These are phyloP conservation scores for Nycticorax nycticorax DNA, from an alignment of 2,113 vertebrate species.

Conservation along the genomic window DNA sequence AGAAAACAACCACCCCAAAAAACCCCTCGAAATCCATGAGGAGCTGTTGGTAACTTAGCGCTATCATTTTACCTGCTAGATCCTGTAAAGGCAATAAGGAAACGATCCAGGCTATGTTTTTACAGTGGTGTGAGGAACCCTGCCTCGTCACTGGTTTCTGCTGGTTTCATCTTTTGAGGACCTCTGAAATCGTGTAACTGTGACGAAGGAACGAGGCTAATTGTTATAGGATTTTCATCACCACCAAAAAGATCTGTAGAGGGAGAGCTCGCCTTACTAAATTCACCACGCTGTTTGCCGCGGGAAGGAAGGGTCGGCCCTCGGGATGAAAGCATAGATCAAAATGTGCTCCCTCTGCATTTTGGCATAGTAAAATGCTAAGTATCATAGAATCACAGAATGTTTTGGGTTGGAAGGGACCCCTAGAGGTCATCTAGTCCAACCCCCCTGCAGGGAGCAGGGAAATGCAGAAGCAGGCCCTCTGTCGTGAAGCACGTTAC, in stretches of 20 bases:
- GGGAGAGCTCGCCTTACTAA: background rate
- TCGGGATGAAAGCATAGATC: background rate
- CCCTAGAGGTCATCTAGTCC: too few species aligned
- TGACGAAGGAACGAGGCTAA: background rate
- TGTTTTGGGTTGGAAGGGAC: too few species aligned
- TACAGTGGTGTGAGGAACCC: background rate
- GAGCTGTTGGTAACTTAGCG: background rate
- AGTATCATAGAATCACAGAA: background rate
- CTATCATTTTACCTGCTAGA: background rate
- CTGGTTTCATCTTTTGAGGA: background rate
- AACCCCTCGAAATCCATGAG: background rate
- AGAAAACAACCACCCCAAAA: background rate
- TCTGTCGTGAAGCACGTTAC: background rate
- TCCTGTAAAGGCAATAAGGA: background rate
- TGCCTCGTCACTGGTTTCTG: background rate
- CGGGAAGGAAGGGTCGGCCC: background rate
- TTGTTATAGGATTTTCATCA: background rate
- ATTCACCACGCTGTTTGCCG: background rate
- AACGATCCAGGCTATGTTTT: background rate
- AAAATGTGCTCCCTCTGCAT: background rate
- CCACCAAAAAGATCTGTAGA: background rate
- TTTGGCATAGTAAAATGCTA: background rate
- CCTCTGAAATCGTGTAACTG: background rate
- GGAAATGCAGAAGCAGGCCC: too few species aligned
- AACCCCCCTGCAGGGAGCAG: too few species aligned